These are phyloP conservation scores for Gorsachius goisagi DNA, from an alignment of 2,113 vertebrate species.

Conservation along the genomic window DNA sequence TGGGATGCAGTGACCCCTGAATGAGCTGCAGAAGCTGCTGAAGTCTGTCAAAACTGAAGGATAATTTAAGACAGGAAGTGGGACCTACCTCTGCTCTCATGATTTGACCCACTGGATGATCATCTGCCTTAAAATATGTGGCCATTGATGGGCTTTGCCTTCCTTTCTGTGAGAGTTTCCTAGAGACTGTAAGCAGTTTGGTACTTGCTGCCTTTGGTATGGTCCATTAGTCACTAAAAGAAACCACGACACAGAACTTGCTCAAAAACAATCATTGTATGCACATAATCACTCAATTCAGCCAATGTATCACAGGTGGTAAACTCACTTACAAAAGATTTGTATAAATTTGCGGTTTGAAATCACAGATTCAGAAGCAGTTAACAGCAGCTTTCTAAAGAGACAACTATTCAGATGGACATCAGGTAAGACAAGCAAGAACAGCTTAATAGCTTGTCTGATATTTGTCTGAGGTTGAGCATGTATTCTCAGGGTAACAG, in stretches of 20 bases:
- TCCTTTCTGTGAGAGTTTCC: background rate
- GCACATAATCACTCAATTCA: background rate
- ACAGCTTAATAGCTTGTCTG: background rate
- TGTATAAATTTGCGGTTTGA: background rate
- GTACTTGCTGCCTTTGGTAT: background rate
- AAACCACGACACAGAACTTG: background rate
- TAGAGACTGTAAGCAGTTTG: background rate
- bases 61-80: background rate
- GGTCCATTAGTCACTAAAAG: background rate
- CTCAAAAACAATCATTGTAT: background rate
- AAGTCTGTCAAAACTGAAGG: background rate
- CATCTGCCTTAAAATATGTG: background rate
- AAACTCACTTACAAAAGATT: background rate
- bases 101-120: background rate
- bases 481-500: background rate
- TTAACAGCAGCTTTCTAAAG: background rate
- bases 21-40: background rate
- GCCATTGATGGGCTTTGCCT: background rate
- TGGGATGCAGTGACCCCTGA: no score
- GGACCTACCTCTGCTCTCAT: accelerated
- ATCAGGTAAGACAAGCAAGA: background rate
- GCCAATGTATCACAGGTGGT: background rate
- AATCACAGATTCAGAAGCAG: background rate
- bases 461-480: background rate
- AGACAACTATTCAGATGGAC: background rate